Conservation (phyloP, 1,140 invertebrate genomes). For the Coboldia fuscipes region DNA sequence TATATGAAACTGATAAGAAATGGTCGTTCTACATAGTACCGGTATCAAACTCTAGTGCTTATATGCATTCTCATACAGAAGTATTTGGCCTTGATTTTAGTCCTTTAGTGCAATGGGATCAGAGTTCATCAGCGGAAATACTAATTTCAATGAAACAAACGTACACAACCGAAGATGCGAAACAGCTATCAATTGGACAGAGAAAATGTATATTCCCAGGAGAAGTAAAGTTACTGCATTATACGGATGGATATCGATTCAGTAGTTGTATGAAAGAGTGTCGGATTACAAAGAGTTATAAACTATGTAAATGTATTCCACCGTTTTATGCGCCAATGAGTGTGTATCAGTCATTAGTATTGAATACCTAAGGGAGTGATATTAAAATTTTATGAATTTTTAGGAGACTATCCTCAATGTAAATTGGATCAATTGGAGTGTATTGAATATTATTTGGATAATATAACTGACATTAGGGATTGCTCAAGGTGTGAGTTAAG, state of each 20-base stretch:
- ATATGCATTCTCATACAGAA: constrained; percentile 41
- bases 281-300: constrained; percentile 32
- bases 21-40: constrained; percentile 18
- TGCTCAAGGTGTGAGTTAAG: constrained; percentile 41
- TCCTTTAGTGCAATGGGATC: constrained; percentile 42
- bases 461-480: constrained; percentile 31
- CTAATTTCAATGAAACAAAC: constrained; percentile 45
- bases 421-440: constrained; percentile 30
- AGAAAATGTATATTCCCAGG: constrained; percentile 41
- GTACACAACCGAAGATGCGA: constrained; percentile 43
- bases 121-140: constrained; percentile 30
- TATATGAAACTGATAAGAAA: constrained; percentile 21
- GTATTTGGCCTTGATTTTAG: constrained; percentile 37
- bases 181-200: constrained; percentile 37
- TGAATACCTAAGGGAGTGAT: constrained; percentile 1
- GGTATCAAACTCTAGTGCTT: constrained; percentile 22
- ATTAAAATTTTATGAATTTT: constrained; percentile 6
- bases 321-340: constrained; percentile 34
- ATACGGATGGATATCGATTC: constrained; percentile 38
- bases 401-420: constrained; percentile 30
- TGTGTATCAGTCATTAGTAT: constrained; percentile 8
- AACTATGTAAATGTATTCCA: constrained; percentile 39
- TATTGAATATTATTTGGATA: constrained; percentile 25
- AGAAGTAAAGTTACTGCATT: constrained; percentile 29
- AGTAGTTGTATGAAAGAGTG: constrained; percentile 45